These are phyloP conservation scores for Aphodius sticticus DNA, from an alignment of 2,888 invertebrate genomes.

Conservation along the genomic window DNA sequence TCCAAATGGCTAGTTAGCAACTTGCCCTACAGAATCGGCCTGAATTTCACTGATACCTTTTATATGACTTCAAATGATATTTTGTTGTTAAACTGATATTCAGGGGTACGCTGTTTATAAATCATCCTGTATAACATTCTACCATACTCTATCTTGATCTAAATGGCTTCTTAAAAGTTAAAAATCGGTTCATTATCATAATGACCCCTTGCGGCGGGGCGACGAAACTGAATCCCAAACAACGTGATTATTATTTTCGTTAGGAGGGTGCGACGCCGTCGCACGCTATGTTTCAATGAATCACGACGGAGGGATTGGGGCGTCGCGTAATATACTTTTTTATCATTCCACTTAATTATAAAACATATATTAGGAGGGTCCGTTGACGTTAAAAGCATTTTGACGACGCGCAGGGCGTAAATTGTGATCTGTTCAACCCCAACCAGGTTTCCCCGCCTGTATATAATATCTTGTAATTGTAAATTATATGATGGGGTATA, in stretches of 20 bases:
- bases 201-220: constrained; percentile 24
- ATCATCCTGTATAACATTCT: background rate
- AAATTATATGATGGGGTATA: too few species aligned
- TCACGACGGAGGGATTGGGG: constrained; percentile 30
- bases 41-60: too few species aligned
- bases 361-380: constrained; percentile 21
- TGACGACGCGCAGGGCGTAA: background rate
- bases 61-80: too few species aligned
- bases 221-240: constrained; percentile 27
- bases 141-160: constrained; percentile 6
- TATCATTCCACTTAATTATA: constrained; percentile 21
- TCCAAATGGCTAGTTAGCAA: too few species aligned
- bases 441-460: background rate
- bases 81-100: too few species aligned
- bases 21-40: too few species aligned
- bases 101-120: background rate
- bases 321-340: constrained; percentile 6
- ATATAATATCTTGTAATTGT: background rate
- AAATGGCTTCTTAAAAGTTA: constrained; percentile 21
- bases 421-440: constrained; percentile 4
- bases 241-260: constrained; percentile 37
- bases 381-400: background rate
- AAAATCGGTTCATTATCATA: constrained; percentile 26
- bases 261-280: constrained; percentile 38
- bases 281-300: constrained; percentile 46